Percentiles rank a stretch among this genome's conserved stretches.
These are phyloP conservation scores for Semaprochilodus insignis DNA, from an alignment of 2,797 vertebrate genomes.

Conservation along the genomic window DNA sequence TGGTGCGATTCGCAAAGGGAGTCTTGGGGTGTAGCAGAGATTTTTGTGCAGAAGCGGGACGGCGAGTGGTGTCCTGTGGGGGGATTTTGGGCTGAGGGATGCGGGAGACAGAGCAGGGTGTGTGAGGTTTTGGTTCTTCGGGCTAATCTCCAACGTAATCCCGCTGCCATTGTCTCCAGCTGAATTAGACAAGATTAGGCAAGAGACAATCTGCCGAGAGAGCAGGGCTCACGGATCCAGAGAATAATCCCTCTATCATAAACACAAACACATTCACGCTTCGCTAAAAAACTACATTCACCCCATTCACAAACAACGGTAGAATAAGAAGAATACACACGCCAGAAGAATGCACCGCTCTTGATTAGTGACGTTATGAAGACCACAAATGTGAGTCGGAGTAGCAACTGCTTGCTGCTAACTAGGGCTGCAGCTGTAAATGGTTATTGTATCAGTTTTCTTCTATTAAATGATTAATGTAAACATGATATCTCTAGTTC, in stretches of 20 bases:
- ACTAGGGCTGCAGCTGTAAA: too few species aligned
- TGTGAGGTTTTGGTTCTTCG: constrained; percentile 23
- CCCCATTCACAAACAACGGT: neutral
- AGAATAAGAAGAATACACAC: neutral
- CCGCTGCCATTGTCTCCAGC: constrained; percentile 24
- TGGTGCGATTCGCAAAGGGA: neutral
- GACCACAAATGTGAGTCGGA: neutral
- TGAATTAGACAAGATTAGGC: constrained; percentile 42
- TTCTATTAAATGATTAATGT: too few species aligned
- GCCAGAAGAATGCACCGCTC: neutral
- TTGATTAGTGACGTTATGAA: neutral
- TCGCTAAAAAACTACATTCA: neutral
- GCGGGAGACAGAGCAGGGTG: neutral
- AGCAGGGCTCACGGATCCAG: constrained; percentile 16
- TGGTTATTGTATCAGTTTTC: too few species aligned
- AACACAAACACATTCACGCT: constrained; percentile 8
- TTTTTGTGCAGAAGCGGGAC: neutral
- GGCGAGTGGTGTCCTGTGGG: neutral
- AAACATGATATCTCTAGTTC: too few species aligned
- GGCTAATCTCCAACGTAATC: constrained; percentile 46
- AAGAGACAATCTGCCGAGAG: constrained; percentile 12
- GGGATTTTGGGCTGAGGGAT: neutral
- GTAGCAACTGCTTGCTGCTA: neutral
- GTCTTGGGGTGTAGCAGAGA: neutral
- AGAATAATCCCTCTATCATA: constrained; percentile 36